Base-by-base conservation (phyloP, 2,113 vertebrate genomes). In the Probosciger aterrimus region DNA sequence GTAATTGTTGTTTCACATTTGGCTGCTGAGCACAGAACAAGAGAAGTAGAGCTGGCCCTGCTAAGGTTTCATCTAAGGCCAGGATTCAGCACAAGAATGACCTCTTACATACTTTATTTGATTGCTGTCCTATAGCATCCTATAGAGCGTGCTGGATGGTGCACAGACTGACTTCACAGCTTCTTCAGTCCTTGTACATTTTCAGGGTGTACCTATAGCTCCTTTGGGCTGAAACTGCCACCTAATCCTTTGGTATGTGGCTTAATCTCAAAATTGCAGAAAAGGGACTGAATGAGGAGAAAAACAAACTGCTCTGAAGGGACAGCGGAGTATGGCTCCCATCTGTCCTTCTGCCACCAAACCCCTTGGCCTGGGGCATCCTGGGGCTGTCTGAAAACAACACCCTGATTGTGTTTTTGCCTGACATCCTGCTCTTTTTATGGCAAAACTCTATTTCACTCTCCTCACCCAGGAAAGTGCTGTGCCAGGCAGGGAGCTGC, bases 71-170 rank as follows among this genome's bases (percentile, higher is more conserved):
- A 69, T 87, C 53, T 68, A 14, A 87, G 71, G n/a, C 55, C 63
- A 35, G 37, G 30, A 23, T 88, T 86, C 55, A 52, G 30, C 24
- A 17, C 37, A 14, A 18, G 0, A 2, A 37, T 1, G 2, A 27
- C 43, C 24, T 33, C 64, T 65, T 39, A 23, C 14, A 19, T 3
- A 0, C 37, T 87, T 55, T 35, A 22, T 74, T 65, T 82, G 70
- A 37, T 20, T 50, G 47, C 24, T 30, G 16, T 41, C 73, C 71
- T 47, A 3, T 11, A 55, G 33, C 57, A 44, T 52, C 28, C 46
- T n/a, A 24, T 4, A 39, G 37, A 9, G 4, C 5, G 0, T 28
- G 49, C 63, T 44, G 18, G 19, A 19, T 8, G 23, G 41, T 1
- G 2, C 30, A 14, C 0, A 2, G 49, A n/a, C 17, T 70, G 53